Conservation (phyloP, 2,888 invertebrate species). For the Chrysolina oricalcia region DNA sequence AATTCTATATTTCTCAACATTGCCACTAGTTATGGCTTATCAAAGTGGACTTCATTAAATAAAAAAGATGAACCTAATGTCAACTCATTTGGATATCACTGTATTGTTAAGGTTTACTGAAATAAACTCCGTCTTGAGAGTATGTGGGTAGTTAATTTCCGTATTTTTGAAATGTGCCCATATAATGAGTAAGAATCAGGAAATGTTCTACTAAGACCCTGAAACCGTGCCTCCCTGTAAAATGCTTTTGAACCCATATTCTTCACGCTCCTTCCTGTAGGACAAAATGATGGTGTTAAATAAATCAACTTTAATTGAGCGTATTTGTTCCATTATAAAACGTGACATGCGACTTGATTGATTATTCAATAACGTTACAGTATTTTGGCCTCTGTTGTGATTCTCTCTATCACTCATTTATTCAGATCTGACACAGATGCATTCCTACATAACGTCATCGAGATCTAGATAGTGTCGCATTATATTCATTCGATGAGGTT, state of each 20-base stretch:
- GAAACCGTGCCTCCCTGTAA: background rate
- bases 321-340: conserved; percentile 55
- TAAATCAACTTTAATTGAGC: conserved; percentile 61
- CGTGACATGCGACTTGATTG: conserved; percentile 55
- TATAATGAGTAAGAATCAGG: no score
- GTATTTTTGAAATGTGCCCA: no score
- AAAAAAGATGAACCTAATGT: no score
- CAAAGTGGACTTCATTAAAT: no score
- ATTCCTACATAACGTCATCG: conserved; percentile 44
- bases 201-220: no score
- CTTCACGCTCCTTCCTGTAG: conserved; percentile 16
- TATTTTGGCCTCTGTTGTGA: conserved; percentile 47
- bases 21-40: no score
- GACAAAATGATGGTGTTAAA: conserved; percentile 38
- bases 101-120: no score
- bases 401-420: conserved; percentile 41
- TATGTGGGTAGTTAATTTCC: no score
- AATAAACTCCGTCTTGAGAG: no score
- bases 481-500: conserved; percentile 35
- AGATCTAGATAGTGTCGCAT: conserved; percentile 54
- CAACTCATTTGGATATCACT: no score
- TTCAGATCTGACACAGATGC: conserved; percentile 48
- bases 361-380: conserved; percentile 51
- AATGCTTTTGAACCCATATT: background rate
- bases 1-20: no score